Percentiles rank a stretch among this genome's conserved stretches.
phyloP scores from a whole-genome alignment of 2,797 vertebrate species.

The Sebastes glaucus region DNA sequence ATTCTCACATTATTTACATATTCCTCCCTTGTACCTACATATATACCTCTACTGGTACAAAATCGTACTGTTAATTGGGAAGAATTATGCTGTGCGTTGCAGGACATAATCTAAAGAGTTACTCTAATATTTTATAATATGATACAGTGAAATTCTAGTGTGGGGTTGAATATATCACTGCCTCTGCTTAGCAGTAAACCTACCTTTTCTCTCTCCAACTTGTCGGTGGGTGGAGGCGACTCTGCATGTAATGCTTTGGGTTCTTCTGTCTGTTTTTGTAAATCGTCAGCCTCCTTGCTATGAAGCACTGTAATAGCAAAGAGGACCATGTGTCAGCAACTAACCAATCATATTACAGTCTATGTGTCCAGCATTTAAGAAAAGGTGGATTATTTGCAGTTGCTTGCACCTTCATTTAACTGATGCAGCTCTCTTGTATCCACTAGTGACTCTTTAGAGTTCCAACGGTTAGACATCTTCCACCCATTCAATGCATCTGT shows the following conservation, averaged over 20 bases:
- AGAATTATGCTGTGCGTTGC: not conserved
- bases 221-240: slow-evolving; percentile 8
- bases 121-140: not conserved
- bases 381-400: not conserved
- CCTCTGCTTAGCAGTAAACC: not conserved
- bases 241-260: not conserved
- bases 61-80: not conserved
- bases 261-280: slow-evolving; percentile 21
- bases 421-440: too few species aligned
- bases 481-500: slow-evolving; percentile 25
- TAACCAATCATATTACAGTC: not conserved
- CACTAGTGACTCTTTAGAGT: too few species aligned
- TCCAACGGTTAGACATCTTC: too few species aligned
- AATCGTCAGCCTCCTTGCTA: slow-evolving; percentile 10
- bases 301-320: slow-evolving; percentile 9
- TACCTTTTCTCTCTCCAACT: slow-evolving; percentile 23
- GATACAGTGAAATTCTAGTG: not conserved
- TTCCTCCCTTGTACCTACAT: not conserved
- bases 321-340: not conserved
- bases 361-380: not conserved
- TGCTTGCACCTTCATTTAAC: slow-evolving; percentile 28
- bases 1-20: not conserved
- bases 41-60: not conserved
- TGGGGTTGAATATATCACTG: not conserved
- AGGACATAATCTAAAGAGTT: too few species aligned